Conservation (phyloP, 2,888 invertebrate species). For the Ophion ventricosus region DNA sequence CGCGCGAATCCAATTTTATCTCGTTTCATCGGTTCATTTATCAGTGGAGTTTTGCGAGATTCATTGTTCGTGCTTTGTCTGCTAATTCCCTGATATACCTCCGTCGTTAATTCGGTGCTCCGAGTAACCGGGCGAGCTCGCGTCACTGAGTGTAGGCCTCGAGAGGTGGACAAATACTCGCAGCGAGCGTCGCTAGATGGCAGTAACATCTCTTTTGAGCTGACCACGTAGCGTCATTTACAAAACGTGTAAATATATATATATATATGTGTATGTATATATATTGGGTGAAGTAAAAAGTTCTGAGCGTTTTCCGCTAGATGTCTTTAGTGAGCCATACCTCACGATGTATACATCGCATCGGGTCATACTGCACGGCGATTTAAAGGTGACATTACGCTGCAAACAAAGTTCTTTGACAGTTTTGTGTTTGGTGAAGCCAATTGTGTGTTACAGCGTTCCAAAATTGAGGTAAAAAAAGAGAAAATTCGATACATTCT, state of each 20-base stretch:
- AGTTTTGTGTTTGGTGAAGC: too few species aligned
- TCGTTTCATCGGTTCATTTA: background rate
- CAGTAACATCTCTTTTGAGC: slow-evolving; percentile 28
- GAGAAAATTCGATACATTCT: too few species aligned
- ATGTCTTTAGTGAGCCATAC: too few species aligned
- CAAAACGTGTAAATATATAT: slow-evolving; percentile 5
- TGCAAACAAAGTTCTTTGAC: too few species aligned
- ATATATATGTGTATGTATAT: too few species aligned
- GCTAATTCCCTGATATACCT: slow-evolving; percentile 5
- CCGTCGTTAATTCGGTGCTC: slow-evolving; percentile 40
- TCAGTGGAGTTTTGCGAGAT: background rate
- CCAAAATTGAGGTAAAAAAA: too few species aligned
- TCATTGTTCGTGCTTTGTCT: background rate
- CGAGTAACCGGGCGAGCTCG: slow-evolving; percentile 53
- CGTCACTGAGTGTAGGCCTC: background rate
- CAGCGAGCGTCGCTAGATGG: slow-evolving; percentile 46
- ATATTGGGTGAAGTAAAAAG: too few species aligned
- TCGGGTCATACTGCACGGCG: too few species aligned
- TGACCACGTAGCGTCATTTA: background rate
- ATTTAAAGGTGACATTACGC: too few species aligned
- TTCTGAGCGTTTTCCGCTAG: too few species aligned
- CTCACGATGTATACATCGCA: too few species aligned
- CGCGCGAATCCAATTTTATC: background rate
- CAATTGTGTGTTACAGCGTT: too few species aligned
- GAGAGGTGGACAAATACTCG: background rate